Percentiles rank a stretch among this genome's conserved stretches.
Conservation (phyloP, 2,113 vertebrate species). For the Neodontobutis hainanensis region DNA sequence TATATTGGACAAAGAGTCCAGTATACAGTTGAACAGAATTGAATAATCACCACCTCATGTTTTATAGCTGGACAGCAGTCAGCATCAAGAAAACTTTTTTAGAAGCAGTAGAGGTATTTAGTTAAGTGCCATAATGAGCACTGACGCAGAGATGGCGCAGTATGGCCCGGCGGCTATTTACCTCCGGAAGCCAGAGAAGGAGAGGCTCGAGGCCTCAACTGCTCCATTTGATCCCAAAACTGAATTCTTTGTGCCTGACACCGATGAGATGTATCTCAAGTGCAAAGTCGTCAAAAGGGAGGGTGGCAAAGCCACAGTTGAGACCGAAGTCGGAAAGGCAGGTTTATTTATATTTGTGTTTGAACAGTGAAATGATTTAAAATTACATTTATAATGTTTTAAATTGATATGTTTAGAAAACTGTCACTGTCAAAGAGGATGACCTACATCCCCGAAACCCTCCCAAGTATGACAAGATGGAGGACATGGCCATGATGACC, state of each 20-base stretch:
- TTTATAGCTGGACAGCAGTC: not conserved
- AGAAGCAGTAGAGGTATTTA: not conserved
- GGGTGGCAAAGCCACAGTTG: conserved; percentile 66
- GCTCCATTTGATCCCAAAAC: conserved; percentile 68
- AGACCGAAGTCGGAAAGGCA: conserved; percentile 53
- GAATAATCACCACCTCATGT: too few species aligned
- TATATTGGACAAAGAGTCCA: too few species aligned
- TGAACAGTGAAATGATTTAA: not conserved
- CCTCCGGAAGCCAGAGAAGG: conserved; percentile 64
- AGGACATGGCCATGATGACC: conserved; percentile 85
- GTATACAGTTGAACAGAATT: too few species aligned
- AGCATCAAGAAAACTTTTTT: not conserved
- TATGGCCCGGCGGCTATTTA: conserved; percentile 60
- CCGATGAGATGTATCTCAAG: conserved; percentile 59
- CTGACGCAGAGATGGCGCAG: conserved; percentile 66
- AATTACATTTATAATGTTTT: not conserved
- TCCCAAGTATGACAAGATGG: conserved; percentile 81
- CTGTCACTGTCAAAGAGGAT: conserved; percentile 77
- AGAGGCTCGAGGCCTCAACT: conserved; percentile 61
- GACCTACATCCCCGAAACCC: conserved; percentile 79
- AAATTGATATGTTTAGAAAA: conserved; percentile 38
- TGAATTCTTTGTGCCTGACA: conserved; percentile 50
- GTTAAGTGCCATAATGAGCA: conserved; percentile 50
- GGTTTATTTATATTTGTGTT: not conserved
- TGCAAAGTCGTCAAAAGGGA: conserved; percentile 59